Evolutionary conservation across 2,888 invertebrate genomes (phyloP).

Genomic region (Tipula lateralis): DNA sequence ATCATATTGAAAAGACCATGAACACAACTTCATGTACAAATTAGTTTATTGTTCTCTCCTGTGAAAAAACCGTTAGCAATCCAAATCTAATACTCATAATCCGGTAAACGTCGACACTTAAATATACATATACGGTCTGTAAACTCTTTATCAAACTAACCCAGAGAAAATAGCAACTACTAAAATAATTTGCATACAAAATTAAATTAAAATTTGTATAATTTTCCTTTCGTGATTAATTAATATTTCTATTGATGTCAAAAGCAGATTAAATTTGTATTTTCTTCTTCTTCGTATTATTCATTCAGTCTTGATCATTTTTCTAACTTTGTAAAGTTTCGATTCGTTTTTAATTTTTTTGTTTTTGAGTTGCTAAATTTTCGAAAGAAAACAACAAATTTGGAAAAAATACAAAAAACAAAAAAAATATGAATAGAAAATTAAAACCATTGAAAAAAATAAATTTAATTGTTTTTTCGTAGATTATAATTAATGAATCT

Average conservation of each 20-base stretch:
- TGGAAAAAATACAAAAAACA: not conserved
- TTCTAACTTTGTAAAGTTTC: conserved; percentile 24
- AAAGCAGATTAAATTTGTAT: conserved; percentile 9
- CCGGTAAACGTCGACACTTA: too few species aligned
- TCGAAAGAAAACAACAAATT: not conserved
- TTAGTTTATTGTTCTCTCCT: too few species aligned
- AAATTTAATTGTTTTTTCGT: not conserved
- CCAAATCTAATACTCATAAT: too few species aligned
- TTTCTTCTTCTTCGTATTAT: not conserved
- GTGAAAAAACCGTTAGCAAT: too few species aligned
- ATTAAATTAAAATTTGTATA: not conserved
- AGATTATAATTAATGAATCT: conserved; percentile 24
- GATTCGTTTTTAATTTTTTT: not conserved
- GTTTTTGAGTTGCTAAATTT: not conserved
- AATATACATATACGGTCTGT: too few species aligned
- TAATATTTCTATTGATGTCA: conserved; percentile 19
- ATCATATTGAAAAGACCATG: too few species aligned
- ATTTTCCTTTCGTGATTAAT: not conserved
- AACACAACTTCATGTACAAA: too few species aligned
- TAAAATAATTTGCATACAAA: not conserved
- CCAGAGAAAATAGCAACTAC: not conserved
- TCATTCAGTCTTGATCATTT: not conserved
- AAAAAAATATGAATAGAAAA: not conserved
- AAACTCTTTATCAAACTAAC: too few species aligned
- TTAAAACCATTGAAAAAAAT: conserved; percentile 24